phyloP scores from a whole-genome alignment of 2,113 vertebrate species.

The Nibea coibor region DNA sequence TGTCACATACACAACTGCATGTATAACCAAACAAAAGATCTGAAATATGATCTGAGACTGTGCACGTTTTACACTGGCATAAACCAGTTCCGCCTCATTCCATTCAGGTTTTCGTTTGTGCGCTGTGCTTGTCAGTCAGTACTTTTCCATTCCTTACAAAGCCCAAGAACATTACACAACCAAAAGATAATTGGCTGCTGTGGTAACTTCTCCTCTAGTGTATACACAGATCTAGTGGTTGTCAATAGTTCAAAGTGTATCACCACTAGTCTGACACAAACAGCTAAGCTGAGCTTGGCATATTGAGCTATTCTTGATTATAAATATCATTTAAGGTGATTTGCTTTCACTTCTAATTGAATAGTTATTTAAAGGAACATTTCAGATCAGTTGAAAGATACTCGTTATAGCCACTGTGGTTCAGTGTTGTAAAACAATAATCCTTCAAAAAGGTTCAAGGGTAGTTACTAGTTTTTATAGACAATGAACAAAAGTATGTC shows the following conservation, averaged over 20 bases:
- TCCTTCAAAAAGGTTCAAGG: neutral
- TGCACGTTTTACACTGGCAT: slow-evolving; percentile 13
- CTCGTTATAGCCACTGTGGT: neutral
- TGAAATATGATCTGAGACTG: slow-evolving; percentile 47
- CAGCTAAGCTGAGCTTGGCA: neutral
- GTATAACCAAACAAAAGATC: slow-evolving; percentile 33
- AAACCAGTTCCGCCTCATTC: slow-evolving; percentile 75
- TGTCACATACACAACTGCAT: neutral
- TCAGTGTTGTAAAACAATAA: neutral
- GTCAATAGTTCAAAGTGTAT: slow-evolving; percentile 9
- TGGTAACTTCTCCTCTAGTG: neutral
- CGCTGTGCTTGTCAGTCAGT: neutral
- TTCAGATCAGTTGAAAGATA: slow-evolving; percentile 11
- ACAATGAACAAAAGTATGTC: neutral
- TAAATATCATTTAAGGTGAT: neutral
- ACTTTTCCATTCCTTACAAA: slow-evolving; percentile 54
- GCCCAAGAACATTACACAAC: neutral
- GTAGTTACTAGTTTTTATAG: slow-evolving; percentile 3
- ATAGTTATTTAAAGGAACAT: neutral
- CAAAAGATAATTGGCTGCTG: slow-evolving; percentile 25
- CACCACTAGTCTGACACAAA: neutral
- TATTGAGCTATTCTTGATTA: neutral
- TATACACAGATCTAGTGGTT: neutral
- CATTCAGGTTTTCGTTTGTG: slow-evolving; percentile 12
- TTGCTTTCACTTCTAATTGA: neutral